Evolutionary conservation across 2,797 vertebrate species (phyloP), one percentile per base, ranked within the genome.

Genomic region (Tiaroga cobitis): DNA sequence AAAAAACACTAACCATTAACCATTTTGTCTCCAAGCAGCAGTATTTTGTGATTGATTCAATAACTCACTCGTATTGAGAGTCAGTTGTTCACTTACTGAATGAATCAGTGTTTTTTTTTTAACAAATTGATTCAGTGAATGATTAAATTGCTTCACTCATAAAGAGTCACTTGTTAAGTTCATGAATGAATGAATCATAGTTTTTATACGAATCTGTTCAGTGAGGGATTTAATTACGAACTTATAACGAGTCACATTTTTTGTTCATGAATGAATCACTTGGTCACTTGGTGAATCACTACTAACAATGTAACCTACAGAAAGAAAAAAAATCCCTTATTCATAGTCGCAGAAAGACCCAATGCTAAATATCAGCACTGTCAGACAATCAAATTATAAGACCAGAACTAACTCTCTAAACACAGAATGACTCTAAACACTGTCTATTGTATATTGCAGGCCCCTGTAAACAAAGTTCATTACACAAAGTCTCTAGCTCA

Each of bases 381-480:
- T 61, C 75, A 21, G 68, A 16, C 24, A 67, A 83, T 54, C 59
- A 54, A 26, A 74, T 54, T 76, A 7, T 2, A 10, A 4, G 2
- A 74, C 37, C 19, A 15, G 19, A 83, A 41, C 15, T 34, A 82
- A 32, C 41, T 46, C 37, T 82, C 13, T 43, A 3, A 61, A 82
- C 26, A 51, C 41, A 43, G 1, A 46, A 46, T 5, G 16, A 41
- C 8, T 49, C 24, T 46, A 29, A 74, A 32, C 54, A 46, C 32
- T 37, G 32, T 19, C 56, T 65, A 51, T 59, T 37, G 59, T 80
- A 75, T 34, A 65, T 21, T 19, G 19, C 32, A 67, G 32, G 59
- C 5, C 18, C 19, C 41, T 82, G 81, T 82, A 76, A 51, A 83
- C 41, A 37, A 26, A 76, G 29, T 39, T 51, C 34, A 84, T 68